phyloP scores from a whole-genome alignment of 2,113 vertebrate genomes.

The Misgurnus anguillicaudatus region DNA sequence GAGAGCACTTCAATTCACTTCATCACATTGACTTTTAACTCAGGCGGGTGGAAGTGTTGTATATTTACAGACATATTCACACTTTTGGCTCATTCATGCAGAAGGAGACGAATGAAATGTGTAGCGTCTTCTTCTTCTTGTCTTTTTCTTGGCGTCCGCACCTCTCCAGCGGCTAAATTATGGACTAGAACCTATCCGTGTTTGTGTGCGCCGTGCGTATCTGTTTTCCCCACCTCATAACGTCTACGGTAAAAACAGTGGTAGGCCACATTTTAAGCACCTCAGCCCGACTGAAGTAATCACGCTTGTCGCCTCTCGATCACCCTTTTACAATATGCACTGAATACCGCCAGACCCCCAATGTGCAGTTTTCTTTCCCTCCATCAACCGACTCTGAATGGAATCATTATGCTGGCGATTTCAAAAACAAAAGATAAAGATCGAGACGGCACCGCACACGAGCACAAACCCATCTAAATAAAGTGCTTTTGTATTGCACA shows the following conservation, averaged over 20 bases:
- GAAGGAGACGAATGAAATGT: background rate
- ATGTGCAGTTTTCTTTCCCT: slow-evolving; percentile 13
- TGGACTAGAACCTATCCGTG: background rate
- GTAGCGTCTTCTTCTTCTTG: background rate
- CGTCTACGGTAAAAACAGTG: slow-evolving; percentile 16
- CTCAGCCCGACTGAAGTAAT: slow-evolving; percentile 15
- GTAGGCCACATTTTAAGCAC: slow-evolving; percentile 12
- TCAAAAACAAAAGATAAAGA: slow-evolving; percentile 44
- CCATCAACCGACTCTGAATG: slow-evolving; percentile 18
- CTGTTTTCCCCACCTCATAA: background rate
- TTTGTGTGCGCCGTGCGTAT: slow-evolving; percentile 9
- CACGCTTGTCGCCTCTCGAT: slow-evolving; percentile 3
- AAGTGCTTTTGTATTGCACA: slow-evolving; percentile 45
- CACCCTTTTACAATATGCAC: background rate
- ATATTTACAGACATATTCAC: background rate
- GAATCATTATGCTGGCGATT: slow-evolving; percentile 41
- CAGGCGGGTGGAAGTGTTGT: slow-evolving; percentile 12
- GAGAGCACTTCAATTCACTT: slow-evolving; percentile 17
- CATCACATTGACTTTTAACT: slow-evolving; percentile 11
- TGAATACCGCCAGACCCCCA: background rate
- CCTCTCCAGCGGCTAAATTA: background rate
- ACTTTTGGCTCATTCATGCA: background rate
- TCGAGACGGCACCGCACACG: background rate
- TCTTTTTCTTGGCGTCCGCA: background rate
- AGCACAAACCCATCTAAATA: slow-evolving; percentile 5